These are phyloP conservation scores for Macrobrachium rosenbergii DNA, from an alignment of 1,140 invertebrate species.

Conservation along the genomic window DNA sequence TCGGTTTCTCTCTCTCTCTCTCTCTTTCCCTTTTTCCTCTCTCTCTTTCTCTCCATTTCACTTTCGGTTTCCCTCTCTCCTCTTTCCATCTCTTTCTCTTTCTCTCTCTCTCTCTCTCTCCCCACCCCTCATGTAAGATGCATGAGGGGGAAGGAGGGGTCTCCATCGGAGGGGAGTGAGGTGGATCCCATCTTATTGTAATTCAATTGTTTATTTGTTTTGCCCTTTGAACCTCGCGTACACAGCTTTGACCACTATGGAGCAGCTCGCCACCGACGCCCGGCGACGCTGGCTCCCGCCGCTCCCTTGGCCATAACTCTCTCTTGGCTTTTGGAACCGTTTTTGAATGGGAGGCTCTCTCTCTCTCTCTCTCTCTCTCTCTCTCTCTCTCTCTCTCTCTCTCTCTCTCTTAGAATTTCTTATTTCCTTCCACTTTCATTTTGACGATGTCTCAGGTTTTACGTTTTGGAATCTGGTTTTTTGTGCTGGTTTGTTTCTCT, in stretches of 20 bases:
- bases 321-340: background rate
- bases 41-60: conserved; percentile 33
- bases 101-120: conserved; percentile 16
- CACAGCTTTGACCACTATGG: conserved; percentile 5
- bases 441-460: no score
- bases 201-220: conserved; percentile 60
- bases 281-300: conserved; percentile 14
- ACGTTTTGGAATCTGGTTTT: background rate
- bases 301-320: conserved; percentile 19
- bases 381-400: background rate
- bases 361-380: background rate
- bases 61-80: conserved; percentile 22
- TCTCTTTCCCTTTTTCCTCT: no score
- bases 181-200: conserved; percentile 51
- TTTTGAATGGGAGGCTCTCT: background rate
- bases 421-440: no score
- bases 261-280: no score
- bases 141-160: conserved; percentile 11
- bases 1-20: background rate
- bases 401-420: background rate
- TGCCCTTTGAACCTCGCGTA: conserved; percentile 50
- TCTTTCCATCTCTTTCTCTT: conserved; percentile 9
- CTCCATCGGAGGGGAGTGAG: background rate
- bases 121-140: conserved; percentile 6
- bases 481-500: background rate